Evolutionary conservation across 2,888 invertebrate species (phyloP).

Genomic region (Patella caerulea): DNA sequence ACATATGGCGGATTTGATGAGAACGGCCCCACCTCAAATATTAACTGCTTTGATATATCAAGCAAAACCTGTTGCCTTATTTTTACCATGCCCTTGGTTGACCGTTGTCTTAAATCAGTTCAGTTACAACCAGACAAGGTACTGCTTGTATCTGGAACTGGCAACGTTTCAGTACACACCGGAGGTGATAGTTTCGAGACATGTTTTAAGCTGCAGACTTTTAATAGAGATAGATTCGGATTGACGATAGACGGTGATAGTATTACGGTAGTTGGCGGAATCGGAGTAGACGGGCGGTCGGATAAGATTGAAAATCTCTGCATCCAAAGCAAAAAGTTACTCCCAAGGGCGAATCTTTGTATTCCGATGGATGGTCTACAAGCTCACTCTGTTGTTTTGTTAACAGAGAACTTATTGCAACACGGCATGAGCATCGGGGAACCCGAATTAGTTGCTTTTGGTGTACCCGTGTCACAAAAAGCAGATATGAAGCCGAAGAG

Average conservation of each 20-base stretch:
- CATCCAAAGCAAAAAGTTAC: neutral
- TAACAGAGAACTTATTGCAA: neutral
- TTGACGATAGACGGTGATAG: neutral
- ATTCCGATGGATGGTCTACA: conserved; percentile 5
- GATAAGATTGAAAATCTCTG: neutral
- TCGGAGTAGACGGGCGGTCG: neutral
- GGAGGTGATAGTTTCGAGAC: neutral
- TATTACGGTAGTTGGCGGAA: neutral
- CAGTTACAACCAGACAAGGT: neutral
- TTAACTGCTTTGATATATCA: neutral
- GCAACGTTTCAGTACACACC: neutral
- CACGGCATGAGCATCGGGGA: neutral
- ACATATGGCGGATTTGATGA: neutral
- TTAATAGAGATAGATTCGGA: neutral
- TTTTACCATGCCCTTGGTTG: neutral
- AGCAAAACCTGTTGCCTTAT: neutral
- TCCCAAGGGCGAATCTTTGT: neutral
- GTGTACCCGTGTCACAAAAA: neutral
- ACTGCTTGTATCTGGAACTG: neutral
- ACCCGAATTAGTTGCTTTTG: neutral
- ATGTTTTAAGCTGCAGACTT: neutral
- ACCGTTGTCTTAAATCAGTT: neutral
- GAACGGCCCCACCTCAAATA: neutral
- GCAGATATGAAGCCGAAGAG: too few relatives aligned
- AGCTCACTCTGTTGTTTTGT: neutral